These are phyloP conservation scores for Ceratina australensis DNA, from an alignment of 1,140 invertebrate species.

Conservation along the genomic window DNA sequence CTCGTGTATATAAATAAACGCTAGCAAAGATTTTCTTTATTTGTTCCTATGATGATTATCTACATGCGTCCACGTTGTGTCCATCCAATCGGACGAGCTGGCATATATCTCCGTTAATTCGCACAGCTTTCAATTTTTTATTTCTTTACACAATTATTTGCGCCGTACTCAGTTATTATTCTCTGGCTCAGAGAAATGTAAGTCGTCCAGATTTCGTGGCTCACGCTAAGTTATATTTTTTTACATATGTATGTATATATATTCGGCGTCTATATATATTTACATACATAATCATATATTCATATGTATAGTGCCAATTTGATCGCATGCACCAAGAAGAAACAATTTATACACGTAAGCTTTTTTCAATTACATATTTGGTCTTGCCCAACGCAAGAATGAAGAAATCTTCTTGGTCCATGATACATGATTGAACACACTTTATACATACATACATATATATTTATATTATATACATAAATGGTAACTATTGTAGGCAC, in stretches of 20 bases:
- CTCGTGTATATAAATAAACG: slow-evolving; percentile 60
- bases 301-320: slow-evolving; percentile 48
- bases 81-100: too few relatives aligned
- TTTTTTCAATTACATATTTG: not conserved
- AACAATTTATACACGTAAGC: slow-evolving; percentile 10
- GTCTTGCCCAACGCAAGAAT: not conserved
- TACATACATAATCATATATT: slow-evolving; percentile 48
- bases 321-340: slow-evolving; percentile 48
- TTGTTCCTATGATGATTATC: slow-evolving; percentile 4
- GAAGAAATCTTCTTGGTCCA: slow-evolving; percentile 31
- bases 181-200: too few relatives aligned
- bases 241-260: slow-evolving; percentile 38
- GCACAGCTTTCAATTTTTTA: not conserved
- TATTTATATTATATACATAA: slow-evolving; percentile 22
- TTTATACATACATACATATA: slow-evolving; percentile 36
- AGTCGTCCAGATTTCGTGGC: too few relatives aligned
- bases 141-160: slow-evolving; percentile 36
- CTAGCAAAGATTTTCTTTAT: slow-evolving; percentile 48
- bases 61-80: too few relatives aligned
- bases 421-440: slow-evolving; percentile 34
- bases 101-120: too few relatives aligned
- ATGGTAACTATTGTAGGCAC: slow-evolving; percentile 69
- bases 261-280: slow-evolving; percentile 27
- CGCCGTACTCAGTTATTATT: not conserved
- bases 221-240: slow-evolving; percentile 17